Percentiles rank a stretch among this genome's conserved stretches.
These are phyloP conservation scores for Nasonia giraulti DNA, from an alignment of 1,140 invertebrate species.

Conservation along the genomic window DNA sequence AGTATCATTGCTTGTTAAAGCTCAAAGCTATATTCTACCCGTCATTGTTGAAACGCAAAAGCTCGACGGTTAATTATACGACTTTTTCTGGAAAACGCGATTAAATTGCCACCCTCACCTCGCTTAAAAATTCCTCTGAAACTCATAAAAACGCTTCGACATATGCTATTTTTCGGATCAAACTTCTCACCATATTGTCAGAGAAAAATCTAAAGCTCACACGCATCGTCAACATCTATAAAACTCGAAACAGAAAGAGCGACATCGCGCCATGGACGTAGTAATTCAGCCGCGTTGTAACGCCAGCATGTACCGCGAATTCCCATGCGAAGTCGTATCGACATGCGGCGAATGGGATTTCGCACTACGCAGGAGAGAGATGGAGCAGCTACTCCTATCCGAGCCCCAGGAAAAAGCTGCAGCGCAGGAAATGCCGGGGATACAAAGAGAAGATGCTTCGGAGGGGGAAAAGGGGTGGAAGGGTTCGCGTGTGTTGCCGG, in stretches of 20 bases:
- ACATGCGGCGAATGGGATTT: constrained; percentile 37
- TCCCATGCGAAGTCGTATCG: constrained; percentile 36
- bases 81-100: not conserved
- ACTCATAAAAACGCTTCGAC: no score
- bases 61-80: not conserved
- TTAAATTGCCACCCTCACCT: not conserved
- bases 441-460: constrained; percentile 11
- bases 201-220: not conserved
- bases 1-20: no score
- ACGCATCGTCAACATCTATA: not conserved
- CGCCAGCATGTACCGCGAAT: constrained; percentile 16
- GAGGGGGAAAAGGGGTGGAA: not conserved
- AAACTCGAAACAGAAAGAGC: not conserved
- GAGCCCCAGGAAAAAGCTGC: not conserved
- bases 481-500: not conserved
- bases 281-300: constrained; percentile 20
- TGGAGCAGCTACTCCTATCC: not conserved
- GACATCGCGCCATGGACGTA: not conserved
- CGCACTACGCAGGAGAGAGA: not conserved
- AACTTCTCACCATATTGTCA: not conserved
- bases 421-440: not conserved
- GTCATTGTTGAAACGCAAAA: not conserved
- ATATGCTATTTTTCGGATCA: not conserved
- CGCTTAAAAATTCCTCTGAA: no score
- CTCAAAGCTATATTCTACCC: no score